phyloP scores from a whole-genome alignment of 2,797 vertebrate genomes.

The Acrocephalus scirpaceus region DNA sequence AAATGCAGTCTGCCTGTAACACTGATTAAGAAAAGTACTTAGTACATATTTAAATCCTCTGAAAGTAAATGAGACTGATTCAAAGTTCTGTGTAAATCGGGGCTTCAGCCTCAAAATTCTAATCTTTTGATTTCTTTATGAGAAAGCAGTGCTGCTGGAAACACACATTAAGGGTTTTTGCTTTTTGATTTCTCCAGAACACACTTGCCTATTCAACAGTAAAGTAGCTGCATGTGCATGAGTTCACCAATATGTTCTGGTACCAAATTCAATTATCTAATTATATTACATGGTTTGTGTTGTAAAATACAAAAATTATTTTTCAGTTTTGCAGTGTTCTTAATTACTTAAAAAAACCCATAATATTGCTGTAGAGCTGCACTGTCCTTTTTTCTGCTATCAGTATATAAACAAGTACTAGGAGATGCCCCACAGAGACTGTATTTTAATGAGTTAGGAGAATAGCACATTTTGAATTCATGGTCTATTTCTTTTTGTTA shows the following conservation, averaged over 20 bases:
- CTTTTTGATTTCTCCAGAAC: neutral
- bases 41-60: neutral
- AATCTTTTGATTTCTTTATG: neutral
- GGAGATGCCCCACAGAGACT: neutral
- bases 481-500: neutral
- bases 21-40: neutral
- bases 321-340: neutral
- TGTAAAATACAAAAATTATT: neutral
- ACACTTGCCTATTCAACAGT: neutral
- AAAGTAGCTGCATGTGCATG: neutral
- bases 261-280: neutral
- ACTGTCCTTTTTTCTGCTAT: neutral
- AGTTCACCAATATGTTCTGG: neutral
- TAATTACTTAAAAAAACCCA: neutral
- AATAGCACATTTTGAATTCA: conserved; percentile 26
- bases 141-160: neutral
- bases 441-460: neutral
- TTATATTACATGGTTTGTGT: neutral
- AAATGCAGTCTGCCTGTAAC: neutral
- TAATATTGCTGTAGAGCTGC: neutral
- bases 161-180: neutral
- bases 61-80: neutral
- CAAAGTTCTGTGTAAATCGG: neutral
- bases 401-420: neutral
- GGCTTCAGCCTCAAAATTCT: neutral